Evolutionary conservation across 2,113 vertebrate species (phyloP), one percentile per base, ranked within the genome.

Genomic region (Marcusenius ussheri): DNA sequence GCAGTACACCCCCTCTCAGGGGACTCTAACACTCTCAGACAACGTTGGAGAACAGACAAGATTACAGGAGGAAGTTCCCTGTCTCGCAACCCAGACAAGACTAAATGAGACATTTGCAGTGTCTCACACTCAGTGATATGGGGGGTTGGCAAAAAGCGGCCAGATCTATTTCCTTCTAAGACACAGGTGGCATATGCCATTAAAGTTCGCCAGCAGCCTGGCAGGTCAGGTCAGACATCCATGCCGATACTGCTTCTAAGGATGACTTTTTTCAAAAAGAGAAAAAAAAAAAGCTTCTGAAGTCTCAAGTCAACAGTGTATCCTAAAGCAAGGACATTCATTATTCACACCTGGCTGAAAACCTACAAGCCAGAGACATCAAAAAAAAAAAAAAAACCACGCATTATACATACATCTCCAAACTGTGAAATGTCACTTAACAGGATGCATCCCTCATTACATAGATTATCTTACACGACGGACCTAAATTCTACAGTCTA

Each of bases 1-100:
- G 92, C 91, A 91, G 94, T 95, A 95, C 94, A 94, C 96, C 95
- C 95, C 94, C 93, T 91, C 95, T 94, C 95, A 92, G 90, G 95
- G 94, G 95, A 95, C 93, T 92, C 90, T 7, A 92, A 93, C 93
- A 92, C 93, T 94, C 94, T 91, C 89, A 91, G 94, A 93, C 93
- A 93, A 91, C 92, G 91, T 92, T 94, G 93, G 92, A 94, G 92
- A 93, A 91, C 83, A 91, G 91, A 94, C 92, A 92, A 93, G 93
- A 94, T 94, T 93, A 94, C 91, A 92, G 91, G 92, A 92, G 93
- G 93, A 94, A 91, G 92, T 91, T 90, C 92, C 74, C 74, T 17
- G 31, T 90, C 92, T 91, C 87, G 91, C 90, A 92, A 90, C 90
- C 91, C 90, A 87, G 91, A 90, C 91, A 89, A 90, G 87, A 91